Conservation (phyloP, 53 echinoderm and acorn worm species). For the Mesocentrotus franciscanus region DNA sequence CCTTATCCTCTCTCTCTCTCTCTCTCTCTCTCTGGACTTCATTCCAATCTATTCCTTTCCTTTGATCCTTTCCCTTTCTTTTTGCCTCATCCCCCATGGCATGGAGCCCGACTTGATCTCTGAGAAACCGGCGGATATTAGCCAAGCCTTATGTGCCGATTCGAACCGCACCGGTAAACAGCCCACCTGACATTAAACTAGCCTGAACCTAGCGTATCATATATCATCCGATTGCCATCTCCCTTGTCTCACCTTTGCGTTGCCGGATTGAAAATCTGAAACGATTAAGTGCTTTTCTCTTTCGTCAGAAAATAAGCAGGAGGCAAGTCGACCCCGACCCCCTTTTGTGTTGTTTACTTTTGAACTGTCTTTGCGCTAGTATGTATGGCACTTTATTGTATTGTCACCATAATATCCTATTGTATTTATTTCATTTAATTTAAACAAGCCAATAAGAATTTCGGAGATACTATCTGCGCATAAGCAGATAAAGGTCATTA, state of each 20-base stretch:
- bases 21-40: too few species aligned
- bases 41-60: neutral
- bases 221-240: neutral
- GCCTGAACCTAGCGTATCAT: neutral
- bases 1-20: too few species aligned
- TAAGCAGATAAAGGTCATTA: too few species aligned
- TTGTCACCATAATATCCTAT: too few species aligned
- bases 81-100: neutral
- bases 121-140: constrained; percentile 5
- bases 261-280: constrained; percentile 32
- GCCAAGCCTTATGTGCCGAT: neutral
- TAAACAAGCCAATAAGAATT: too few species aligned
- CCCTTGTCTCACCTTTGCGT: neutral
- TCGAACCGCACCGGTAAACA: neutral
- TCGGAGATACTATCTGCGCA: too few species aligned
- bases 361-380: too few species aligned
- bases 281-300: neutral
- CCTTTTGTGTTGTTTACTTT: too few species aligned
- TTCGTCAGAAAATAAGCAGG: neutral
- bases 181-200: neutral
- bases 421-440: too few species aligned
- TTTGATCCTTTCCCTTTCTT: neutral
- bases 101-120: neutral
- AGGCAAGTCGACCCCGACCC: neutral
- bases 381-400: too few species aligned